Base-by-base conservation (phyloP, 2,888 invertebrate species). In the Acrocera orbiculus region DNA sequence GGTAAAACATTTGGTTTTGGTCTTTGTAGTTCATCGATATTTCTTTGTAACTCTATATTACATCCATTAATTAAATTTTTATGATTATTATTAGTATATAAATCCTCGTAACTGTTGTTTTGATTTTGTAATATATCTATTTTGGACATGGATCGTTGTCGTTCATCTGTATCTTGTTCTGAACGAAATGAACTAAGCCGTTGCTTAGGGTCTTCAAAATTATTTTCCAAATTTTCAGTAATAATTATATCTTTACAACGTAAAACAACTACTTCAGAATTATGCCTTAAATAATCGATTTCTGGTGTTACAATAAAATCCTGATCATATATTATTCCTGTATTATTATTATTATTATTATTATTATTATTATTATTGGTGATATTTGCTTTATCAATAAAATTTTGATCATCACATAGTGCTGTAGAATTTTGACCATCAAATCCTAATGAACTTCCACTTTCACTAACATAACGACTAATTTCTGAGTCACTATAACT, bases 131-230 rank as follows among this genome's bases (percentile, higher is more conserved):
- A 5, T 25, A 16, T 13, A 16, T 14, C 24, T 23, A 16, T 22
- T 6, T 22, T 22, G 22, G 8, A 10, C 9, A 10, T 4, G 9
- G 22, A 22, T 13, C 16, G 16, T 23, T 29, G 32, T 7, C 24
- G 19, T 13, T n/a, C 32, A 7, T 20, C 23, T 5, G 5, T 16
- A 9, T 11, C 14, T 36, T 34, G 32, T 16, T 35, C 35, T 10
- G 52, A 50, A 27, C 58, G 58, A 45, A 59, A 59, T 41, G 61
- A 60, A 38, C 59, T 60, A 36, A 59, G 47, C 43, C 61, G 52
- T 44, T 59, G 61, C 46, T 58, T 55, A 40, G 56, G 52, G 37
- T 54, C 54, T 44, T 54, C 54, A 35, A 49, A 28, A 25, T 34
- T 24, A 28, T 14, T 28, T 30, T 24, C 32, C 26, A 24, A 32